Evolutionary conservation across 2,797 vertebrate species (phyloP).

Genomic region (Craterocephalus amniculus): DNA sequence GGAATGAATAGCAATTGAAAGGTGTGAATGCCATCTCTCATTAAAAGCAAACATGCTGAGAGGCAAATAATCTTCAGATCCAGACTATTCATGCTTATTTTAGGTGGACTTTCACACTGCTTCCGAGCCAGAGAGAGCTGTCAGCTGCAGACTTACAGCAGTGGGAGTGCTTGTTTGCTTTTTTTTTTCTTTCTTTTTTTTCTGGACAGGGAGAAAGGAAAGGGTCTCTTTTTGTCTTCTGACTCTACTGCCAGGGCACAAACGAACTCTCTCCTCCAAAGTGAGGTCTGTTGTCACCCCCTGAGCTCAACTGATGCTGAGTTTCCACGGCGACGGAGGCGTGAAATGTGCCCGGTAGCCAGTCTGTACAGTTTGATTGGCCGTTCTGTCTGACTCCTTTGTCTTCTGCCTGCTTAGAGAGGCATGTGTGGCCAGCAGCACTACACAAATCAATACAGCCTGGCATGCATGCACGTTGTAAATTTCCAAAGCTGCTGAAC

Average conservation of each 20-base stretch:
- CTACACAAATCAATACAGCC: constrained; percentile 59
- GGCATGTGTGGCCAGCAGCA: constrained; percentile 43
- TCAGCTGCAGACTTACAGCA: constrained; percentile 47
- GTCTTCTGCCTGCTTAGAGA: constrained; percentile 56
- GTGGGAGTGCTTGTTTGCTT: constrained; percentile 1
- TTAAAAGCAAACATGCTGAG: constrained; percentile 64
- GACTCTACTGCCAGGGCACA: constrained; percentile 48
- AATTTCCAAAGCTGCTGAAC: constrained; percentile 41
- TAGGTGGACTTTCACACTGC: constrained; percentile 49
- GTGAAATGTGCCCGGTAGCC: constrained; percentile 50
- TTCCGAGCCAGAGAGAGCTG: constrained; percentile 43
- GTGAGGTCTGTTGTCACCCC: constrained; percentile 56
- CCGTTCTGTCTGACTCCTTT: constrained; percentile 59
- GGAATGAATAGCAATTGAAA: constrained; percentile 76
- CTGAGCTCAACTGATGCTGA: constrained; percentile 60
- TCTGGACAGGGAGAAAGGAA: constrained; percentile 31
- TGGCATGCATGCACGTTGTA: constrained; percentile 32
- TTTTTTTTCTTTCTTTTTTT: constrained; percentile 28
- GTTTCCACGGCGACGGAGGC: constrained; percentile 75
- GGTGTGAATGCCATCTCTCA: constrained; percentile 72
- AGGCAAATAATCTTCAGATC: constrained; percentile 66
- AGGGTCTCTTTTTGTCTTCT: constrained; percentile 58
- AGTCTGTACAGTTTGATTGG: constrained; percentile 50
- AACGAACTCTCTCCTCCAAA: constrained; percentile 44
- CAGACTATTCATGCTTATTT: constrained; percentile 56